phyloP scores from a whole-genome alignment of 2,888 invertebrate species.

The Acrocyrtus sp. region DNA sequence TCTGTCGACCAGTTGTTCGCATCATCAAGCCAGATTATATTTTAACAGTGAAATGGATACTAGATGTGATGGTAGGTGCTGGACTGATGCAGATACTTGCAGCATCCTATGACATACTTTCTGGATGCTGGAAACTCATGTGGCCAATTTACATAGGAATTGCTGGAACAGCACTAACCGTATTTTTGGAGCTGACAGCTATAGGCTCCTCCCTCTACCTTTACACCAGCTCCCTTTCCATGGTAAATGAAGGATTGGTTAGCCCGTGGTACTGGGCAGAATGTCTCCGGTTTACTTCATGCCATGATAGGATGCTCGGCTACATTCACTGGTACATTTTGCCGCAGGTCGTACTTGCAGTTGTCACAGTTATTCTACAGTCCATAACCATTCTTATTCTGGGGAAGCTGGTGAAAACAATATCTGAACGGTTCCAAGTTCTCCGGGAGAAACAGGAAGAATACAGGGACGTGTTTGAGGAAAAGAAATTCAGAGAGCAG shows the following conservation, averaged over 20 bases:
- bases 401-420: slow-evolving; percentile 6
- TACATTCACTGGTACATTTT: slow-evolving; percentile 56
- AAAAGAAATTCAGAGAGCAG: no score
- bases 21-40: slow-evolving; percentile 38
- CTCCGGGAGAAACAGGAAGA: slow-evolving; percentile 14
- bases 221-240: slow-evolving; percentile 20
- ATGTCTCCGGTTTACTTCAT: slow-evolving; percentile 38
- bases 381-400: slow-evolving; percentile 13
- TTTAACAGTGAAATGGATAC: slow-evolving; percentile 43
- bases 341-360: slow-evolving; percentile 51
- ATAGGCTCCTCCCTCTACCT: slow-evolving; percentile 49
- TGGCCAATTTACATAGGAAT: slow-evolving; percentile 54
- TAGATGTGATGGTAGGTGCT: slow-evolving; percentile 54
- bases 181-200: slow-evolving; percentile 54
- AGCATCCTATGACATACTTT: slow-evolving; percentile 55
- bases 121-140: slow-evolving; percentile 51
- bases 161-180: slow-evolving; percentile 24
- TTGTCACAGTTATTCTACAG: slow-evolving; percentile 47
- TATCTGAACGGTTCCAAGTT: slow-evolving; percentile 19
- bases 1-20: slow-evolving; percentile 55
- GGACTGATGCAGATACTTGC: slow-evolving; percentile 53
- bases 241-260: slow-evolving; percentile 51
- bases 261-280: slow-evolving; percentile 60
- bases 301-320: slow-evolving; percentile 35
- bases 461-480: slow-evolving; percentile 31